Conservation (phyloP, 2,888 invertebrate genomes). For the Allacma fusca region DNA sequence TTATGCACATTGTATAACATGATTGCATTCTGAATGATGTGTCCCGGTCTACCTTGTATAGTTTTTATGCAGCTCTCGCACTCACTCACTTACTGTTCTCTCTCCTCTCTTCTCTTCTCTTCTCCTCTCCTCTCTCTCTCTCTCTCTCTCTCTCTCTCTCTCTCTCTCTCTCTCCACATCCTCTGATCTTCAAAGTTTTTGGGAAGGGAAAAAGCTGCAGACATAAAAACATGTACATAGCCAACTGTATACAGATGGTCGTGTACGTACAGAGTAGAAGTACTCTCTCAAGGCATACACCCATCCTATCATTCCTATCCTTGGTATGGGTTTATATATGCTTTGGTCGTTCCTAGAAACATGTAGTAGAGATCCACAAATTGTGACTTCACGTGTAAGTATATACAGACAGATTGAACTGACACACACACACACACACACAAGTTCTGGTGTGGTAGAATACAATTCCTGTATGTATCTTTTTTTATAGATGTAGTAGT, state of each 20-base stretch:
- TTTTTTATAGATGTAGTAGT: too few relatives aligned
- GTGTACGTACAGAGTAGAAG: background rate
- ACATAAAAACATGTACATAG: slow-evolving; percentile 20
- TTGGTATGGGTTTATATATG: background rate
- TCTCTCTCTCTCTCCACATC: slow-evolving; percentile 9
- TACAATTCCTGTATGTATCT: background rate
- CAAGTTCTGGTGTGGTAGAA: background rate
- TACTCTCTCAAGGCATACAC: background rate
- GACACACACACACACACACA: background rate
- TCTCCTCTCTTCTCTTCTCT: background rate
- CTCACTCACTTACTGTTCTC: background rate
- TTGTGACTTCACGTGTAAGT: slow-evolving; percentile 21
- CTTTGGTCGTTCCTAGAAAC: background rate
- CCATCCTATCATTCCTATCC: background rate
- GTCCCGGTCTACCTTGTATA: slow-evolving; percentile 19
- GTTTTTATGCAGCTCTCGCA: background rate
- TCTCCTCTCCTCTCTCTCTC: slow-evolving; percentile 1
- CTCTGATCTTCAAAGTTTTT: slow-evolving; percentile 20
- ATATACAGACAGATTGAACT: background rate
- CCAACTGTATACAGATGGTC: background rate
- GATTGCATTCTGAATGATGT: slow-evolving; percentile 24
- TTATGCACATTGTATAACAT: slow-evolving; percentile 25
- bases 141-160: slow-evolving; percentile 16
- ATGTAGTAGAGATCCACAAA: slow-evolving; percentile 5
- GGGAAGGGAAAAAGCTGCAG: slow-evolving; percentile 23